These are phyloP conservation scores for Drosophila robusta DNA, from an alignment of 2,888 invertebrate species.

Conservation along the genomic window DNA sequence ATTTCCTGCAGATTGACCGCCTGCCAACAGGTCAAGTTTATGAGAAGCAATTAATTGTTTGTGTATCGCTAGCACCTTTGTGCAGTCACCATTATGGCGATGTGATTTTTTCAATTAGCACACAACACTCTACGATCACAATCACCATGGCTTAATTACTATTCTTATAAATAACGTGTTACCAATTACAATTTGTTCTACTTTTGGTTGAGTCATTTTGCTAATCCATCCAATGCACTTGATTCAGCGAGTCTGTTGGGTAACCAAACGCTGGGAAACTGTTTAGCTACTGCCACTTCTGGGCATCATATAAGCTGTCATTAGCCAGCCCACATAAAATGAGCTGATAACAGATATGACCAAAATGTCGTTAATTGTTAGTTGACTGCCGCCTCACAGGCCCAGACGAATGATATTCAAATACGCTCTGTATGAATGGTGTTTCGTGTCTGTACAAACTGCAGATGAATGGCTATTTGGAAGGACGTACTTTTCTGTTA, in stretches of 20 bases:
- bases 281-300: slow-evolving; percentile 7
- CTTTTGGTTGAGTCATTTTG: slow-evolving; percentile 27
- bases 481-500: slow-evolving; percentile 3
- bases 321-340: slow-evolving; percentile 18
- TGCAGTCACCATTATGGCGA: background rate
- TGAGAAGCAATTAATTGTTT: slow-evolving; percentile 1
- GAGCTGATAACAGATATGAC: slow-evolving; percentile 47
- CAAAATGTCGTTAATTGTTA: slow-evolving; percentile 33
- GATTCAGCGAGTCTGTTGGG: background rate
- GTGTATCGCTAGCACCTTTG: slow-evolving; percentile 2
- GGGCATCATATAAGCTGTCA: slow-evolving; percentile 31
- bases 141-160: slow-evolving; percentile 7
- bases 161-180: slow-evolving; percentile 9
- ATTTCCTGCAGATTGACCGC: slow-evolving; percentile 1
- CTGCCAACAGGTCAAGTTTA: slow-evolving; percentile 17
- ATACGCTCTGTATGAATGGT: background rate
- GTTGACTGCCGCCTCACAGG: slow-evolving; percentile 25
- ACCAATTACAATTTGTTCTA: slow-evolving; percentile 25
- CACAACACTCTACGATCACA: slow-evolving; percentile 15
- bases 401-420: slow-evolving; percentile 28
- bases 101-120: slow-evolving; percentile 15
- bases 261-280: slow-evolving; percentile 2
- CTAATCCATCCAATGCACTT: slow-evolving; percentile 15
- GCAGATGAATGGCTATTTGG: background rate
- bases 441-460: slow-evolving; percentile 5